phyloP scores from a whole-genome alignment of 2,113 vertebrate genomes.

The Psephotus haematonotus region DNA sequence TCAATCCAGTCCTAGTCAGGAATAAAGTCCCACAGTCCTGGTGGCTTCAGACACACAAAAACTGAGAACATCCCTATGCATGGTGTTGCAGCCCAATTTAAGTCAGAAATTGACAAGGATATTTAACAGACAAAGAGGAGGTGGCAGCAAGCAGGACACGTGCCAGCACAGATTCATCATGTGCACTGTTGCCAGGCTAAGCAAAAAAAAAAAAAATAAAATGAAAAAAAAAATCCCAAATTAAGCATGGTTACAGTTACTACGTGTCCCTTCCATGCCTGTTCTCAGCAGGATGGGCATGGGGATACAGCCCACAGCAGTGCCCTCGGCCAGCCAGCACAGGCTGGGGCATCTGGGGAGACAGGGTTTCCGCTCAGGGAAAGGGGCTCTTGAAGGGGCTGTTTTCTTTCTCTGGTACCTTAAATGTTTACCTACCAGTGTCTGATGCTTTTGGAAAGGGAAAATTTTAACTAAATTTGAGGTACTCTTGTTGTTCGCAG shows the following conservation, averaged over 20 bases:
- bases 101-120: not conserved
- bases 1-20: not conserved
- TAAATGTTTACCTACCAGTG: not conserved
- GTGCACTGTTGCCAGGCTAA: not conserved
- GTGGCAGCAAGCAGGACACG: not conserved
- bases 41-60: not conserved
- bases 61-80: not conserved
- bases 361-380: not conserved
- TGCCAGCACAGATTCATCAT: slow-evolving; percentile 9
- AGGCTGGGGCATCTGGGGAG: not conserved
- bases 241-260: not conserved
- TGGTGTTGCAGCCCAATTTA: not conserved
- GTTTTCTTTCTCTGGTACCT: not conserved
- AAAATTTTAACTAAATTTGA: not conserved
- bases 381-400: not conserved
- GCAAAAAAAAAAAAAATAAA: not conserved
- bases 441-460: not conserved
- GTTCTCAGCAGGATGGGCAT: not conserved
- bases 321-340: not conserved
- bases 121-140: not conserved
- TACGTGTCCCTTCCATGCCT: not conserved
- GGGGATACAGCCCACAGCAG: not conserved
- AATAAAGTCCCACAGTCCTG: not conserved
- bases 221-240: not conserved
- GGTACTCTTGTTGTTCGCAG: not conserved